These are phyloP conservation scores for Catostylus mosaicus DNA, from an alignment of 30 jellyfish, hydroid and myxozoan species.

Conservation along the genomic window DNA sequence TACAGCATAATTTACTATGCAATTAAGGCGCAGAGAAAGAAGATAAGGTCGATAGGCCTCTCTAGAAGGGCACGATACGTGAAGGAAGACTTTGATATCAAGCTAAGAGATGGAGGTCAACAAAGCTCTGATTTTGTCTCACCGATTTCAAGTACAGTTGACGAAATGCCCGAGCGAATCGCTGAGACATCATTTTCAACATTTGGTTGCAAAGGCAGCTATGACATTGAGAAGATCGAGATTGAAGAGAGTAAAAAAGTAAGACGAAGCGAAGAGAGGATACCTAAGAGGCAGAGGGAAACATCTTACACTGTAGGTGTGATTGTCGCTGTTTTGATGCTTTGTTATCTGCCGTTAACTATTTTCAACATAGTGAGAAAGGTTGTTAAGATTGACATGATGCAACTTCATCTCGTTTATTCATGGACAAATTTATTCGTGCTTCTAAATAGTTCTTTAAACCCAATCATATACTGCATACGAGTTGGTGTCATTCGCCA, in stretches of 20 bases:
- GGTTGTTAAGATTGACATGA: background rate
- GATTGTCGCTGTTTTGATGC: slow-evolving; percentile 11
- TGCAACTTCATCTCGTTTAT: background rate
- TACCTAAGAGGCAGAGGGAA: slow-evolving; percentile 4
- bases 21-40: background rate
- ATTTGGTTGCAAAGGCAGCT: background rate
- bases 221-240: background rate
- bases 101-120: background rate
- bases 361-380: background rate
- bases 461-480: slow-evolving; percentile 50
- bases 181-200: background rate
- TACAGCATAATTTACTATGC: background rate
- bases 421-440: slow-evolving; percentile 21
- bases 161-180: background rate
- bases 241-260: background rate
- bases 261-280: background rate
- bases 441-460: slow-evolving; percentile 29
- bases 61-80: background rate
- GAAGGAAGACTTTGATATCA: background rate
- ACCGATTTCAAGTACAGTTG: background rate
- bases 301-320: slow-evolving; percentile 4
- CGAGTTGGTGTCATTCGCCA: slow-evolving; percentile 17
- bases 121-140: too few species aligned
- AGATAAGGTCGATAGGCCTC: background rate
- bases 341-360: slow-evolving; percentile 31